Evolutionary conservation across 2,113 vertebrate genomes (phyloP).

Genomic region (Thermophis baileyi): DNA sequence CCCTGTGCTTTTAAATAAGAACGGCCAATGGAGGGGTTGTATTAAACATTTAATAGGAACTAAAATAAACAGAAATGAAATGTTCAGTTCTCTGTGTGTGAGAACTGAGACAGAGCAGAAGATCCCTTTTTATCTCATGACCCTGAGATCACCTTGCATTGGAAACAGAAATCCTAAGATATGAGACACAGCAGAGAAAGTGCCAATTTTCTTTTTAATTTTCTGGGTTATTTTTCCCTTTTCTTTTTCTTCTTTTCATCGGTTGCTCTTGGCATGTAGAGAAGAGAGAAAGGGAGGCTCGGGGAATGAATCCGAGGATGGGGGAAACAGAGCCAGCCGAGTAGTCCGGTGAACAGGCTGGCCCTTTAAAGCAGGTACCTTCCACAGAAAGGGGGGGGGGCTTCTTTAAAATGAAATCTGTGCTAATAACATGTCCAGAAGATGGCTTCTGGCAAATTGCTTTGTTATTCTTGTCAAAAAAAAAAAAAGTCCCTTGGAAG

Average conservation of each 20-base stretch:
- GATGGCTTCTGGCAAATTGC: conserved; percentile 96
- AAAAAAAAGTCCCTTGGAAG: conserved; percentile 83
- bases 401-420: conserved; percentile 81
- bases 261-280: conserved; percentile 70
- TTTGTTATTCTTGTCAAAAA: conserved; percentile 98
- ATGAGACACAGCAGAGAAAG: conserved; percentile 58
- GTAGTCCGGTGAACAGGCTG: background rate
- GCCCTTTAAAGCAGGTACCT: conserved; percentile 72
- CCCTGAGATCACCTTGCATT: conserved; percentile 44
- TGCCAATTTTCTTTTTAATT: conserved; percentile 71
- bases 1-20: background rate
- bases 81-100: background rate
- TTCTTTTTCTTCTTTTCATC: conserved; percentile 74
- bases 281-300: conserved; percentile 64
- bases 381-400: conserved; percentile 63
- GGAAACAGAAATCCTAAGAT: conserved; percentile 59
- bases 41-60: background rate
- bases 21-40: background rate
- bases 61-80: background rate
- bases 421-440: conserved; percentile 91
- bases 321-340: conserved; percentile 41
- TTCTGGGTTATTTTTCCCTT: conserved; percentile 27
- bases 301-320: conserved; percentile 63
- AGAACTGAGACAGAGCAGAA: rapidly evolving
- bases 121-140: rapidly evolving